phyloP scores from a whole-genome alignment of 1,140 invertebrate species.

The Drosophila kohkoa region DNA sequence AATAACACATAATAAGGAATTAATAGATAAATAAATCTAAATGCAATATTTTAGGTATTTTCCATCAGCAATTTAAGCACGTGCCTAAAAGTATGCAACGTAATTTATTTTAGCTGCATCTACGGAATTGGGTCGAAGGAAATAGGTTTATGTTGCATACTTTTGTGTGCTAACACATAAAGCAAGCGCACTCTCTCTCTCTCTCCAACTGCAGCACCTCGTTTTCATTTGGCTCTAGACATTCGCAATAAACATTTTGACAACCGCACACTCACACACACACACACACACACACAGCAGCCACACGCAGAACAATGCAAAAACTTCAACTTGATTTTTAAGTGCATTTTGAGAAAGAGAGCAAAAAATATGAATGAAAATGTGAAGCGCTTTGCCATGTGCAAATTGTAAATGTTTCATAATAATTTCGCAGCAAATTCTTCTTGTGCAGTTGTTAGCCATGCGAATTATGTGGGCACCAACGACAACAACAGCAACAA shows the following conservation, averaged over 20 bases:
- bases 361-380: conserved; percentile 24
- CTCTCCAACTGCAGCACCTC: too few species aligned
- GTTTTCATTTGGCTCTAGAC: too few species aligned
- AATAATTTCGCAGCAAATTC: conserved; percentile 55
- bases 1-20: too few species aligned
- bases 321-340: conserved; percentile 43
- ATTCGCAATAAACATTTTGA: too few species aligned
- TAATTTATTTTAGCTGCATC: background rate
- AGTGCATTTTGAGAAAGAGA: conserved; percentile 28
- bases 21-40: too few species aligned
- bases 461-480: conserved; percentile 48
- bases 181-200: too few species aligned
- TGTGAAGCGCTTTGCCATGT: conserved; percentile 41
- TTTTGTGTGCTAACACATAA: too few species aligned
- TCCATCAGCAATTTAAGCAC: too few species aligned
- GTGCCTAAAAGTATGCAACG: background rate
- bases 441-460: conserved; percentile 53
- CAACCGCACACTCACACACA: too few species aligned
- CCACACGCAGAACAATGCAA: conserved; percentile 23
- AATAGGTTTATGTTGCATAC: too few species aligned
- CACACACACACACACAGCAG: conserved; percentile 4
- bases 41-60: too few species aligned
- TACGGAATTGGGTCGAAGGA: background rate
- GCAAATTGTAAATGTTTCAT: conserved; percentile 56
- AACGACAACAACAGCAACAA: conserved; percentile 6